Evolutionary conservation across 2,113 vertebrate species (phyloP).

Genomic region (Carassius carassius): DNA sequence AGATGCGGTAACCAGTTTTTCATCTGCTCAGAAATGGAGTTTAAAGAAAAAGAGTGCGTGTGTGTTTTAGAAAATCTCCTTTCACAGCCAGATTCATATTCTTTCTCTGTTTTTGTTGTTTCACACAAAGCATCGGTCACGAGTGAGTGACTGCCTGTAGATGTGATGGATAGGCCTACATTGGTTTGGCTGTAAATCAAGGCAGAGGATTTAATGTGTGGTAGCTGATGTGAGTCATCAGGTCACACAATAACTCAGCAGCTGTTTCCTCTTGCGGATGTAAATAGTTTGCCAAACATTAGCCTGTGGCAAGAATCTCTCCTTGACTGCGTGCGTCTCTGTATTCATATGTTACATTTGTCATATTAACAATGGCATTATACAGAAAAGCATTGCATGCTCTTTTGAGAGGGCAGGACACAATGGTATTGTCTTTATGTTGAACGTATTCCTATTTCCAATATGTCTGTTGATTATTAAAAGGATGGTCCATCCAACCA

Average conservation of each 20-base stretch:
- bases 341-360: background rate
- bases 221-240: background rate
- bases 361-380: background rate
- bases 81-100: background rate
- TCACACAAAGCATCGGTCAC: slow-evolving; percentile 13
- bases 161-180: slow-evolving; percentile 26
- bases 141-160: slow-evolving; percentile 23
- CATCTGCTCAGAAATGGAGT: slow-evolving; percentile 25
- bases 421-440: background rate
- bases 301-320: slow-evolving; percentile 22
- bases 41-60: background rate
- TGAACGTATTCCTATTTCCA: background rate
- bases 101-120: background rate
- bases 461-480: too few relatives aligned
- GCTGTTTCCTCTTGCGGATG: slow-evolving; percentile 21
- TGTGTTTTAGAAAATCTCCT: slow-evolving; percentile 12
- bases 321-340: background rate
- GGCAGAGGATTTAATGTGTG: slow-evolving; percentile 36
- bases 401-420: background rate
- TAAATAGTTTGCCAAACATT: slow-evolving; percentile 15
- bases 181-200: slow-evolving; percentile 35
- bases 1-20: background rate
- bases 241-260: slow-evolving; percentile 41
- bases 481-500: too few relatives aligned
- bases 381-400: background rate